Percentiles rank a stretch among this genome's conserved stretches.
These are phyloP conservation scores for Tupaia chinensis DNA, from an alignment of 2,113 vertebrate species.

Conservation along the genomic window DNA sequence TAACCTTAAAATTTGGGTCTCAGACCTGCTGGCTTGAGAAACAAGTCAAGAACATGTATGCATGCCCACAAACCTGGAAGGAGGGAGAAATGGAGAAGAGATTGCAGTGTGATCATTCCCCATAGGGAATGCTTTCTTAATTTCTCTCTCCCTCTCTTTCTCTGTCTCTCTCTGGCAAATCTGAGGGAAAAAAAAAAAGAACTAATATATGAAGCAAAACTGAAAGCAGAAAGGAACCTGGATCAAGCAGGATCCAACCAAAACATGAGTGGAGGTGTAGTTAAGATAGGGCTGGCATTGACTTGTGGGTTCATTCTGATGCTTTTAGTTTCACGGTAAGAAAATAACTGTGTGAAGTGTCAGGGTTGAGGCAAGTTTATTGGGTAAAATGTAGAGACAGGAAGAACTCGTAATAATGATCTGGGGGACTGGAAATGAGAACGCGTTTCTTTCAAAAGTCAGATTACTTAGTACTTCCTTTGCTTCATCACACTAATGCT, in stretches of 20 bases:
- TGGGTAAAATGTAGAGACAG: not conserved
- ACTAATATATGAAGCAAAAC: not conserved
- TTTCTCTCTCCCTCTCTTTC: no score
- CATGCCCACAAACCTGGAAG: no score
- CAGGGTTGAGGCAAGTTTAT: not conserved
- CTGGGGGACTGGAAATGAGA: not conserved
- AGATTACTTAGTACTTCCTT: not conserved
- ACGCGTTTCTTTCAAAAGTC: not conserved
- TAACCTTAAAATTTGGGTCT: no score
- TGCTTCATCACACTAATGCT: not conserved
- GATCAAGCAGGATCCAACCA: not conserved
- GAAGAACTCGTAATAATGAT: not conserved
- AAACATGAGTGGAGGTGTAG: not conserved
- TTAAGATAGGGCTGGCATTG: not conserved
- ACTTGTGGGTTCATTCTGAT: not conserved
- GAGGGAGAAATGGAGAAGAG: no score
- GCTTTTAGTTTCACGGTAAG: not conserved
- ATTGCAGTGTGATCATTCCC: no score
- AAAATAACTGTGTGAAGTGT: not conserved
- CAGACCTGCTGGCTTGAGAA: no score
- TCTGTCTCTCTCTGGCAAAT: no score
- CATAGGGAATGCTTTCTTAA: no score
- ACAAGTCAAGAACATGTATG: no score
- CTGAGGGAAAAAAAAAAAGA: not conserved
- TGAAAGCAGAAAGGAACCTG: not conserved